phyloP scores from a whole-genome alignment of 2,113 vertebrate genomes.

The Centropristis striata region DNA sequence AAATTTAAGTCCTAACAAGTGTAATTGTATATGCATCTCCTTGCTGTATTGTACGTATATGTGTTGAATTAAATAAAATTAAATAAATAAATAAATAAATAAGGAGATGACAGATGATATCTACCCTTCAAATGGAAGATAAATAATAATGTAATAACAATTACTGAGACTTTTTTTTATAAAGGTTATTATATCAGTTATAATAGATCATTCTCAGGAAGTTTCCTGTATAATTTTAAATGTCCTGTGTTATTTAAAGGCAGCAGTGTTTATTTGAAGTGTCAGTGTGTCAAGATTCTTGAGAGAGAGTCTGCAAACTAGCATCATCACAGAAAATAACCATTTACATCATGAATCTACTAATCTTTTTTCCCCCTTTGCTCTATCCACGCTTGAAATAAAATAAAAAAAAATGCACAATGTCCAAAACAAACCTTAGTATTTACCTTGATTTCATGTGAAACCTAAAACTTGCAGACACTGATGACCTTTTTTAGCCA shows the following conservation, averaged over 20 bases:
- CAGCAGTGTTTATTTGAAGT: not conserved
- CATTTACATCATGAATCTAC: not conserved
- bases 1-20: no score
- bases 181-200: no score
- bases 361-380: no score
- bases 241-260: not conserved
- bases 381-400: not conserved
- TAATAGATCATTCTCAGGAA: not conserved
- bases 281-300: not conserved
- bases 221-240: not conserved
- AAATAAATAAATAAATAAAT: no score
- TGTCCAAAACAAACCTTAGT: conserved; percentile 10
- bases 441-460: conserved; percentile 46
- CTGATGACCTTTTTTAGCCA: conserved; percentile 64
- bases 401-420: not conserved
- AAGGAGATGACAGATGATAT: no score
- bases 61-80: no score
- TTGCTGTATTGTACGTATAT: no score
- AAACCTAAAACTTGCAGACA: conserved; percentile 41
- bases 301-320: not conserved
- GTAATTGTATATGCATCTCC: no score
- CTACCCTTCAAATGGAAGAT: no score
- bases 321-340: not conserved
- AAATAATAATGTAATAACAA: no score
- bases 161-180: no score